Evolutionary conservation across 2,113 vertebrate genomes (phyloP), one percentile per base, ranked within the genome.

Genomic region (Sakesphorus luctuosus): DNA sequence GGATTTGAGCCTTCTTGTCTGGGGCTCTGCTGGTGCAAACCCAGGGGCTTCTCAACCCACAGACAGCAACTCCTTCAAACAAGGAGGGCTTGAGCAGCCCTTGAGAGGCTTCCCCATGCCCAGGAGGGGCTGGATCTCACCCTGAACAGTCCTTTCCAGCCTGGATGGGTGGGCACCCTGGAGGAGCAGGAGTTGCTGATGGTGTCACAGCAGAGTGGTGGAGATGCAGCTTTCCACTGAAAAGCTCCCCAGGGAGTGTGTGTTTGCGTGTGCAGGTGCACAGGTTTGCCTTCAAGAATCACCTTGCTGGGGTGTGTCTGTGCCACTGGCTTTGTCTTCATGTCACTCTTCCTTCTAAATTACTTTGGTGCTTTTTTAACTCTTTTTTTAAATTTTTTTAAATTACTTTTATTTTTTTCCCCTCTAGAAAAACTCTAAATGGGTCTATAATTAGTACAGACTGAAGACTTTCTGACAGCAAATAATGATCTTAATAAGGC

Each of bases 401-500:
- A 38, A n/a, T n/a, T n/a, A n/a, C n/a, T n/a, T n/a, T n/a, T n/a
- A 40, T 40, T 40, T 13, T 13, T 53, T 31, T 7, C 7, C 14
- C 17, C 12, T 25, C 11, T 11, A 24, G 53, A 40, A 90, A 88
- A 95, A 35, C 76, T 84, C 77, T 84, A 90, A 71, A 49, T 28
- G 5, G 21, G 9, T 93, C 85, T 94, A 84, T 90, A 93, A 93
- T 93, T 78, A 77, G 93, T 92, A 58, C 40, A 77, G 75, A 78
- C 35, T 65, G 69, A 91, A 96, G 94, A 89, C 46, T 55, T 82
- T 85, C 73, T 95, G 90, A 71, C 75, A 80, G 87, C 75, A 94
- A 92, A 86, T 91, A 87, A 94, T 59, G 65, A 90, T 82, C 61
- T 96, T 96, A 88, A 94, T 76, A 84, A 81, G 13, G 61, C 47